phyloP scores from a whole-genome alignment of 2,888 invertebrate species.

The Agrotis puta region DNA sequence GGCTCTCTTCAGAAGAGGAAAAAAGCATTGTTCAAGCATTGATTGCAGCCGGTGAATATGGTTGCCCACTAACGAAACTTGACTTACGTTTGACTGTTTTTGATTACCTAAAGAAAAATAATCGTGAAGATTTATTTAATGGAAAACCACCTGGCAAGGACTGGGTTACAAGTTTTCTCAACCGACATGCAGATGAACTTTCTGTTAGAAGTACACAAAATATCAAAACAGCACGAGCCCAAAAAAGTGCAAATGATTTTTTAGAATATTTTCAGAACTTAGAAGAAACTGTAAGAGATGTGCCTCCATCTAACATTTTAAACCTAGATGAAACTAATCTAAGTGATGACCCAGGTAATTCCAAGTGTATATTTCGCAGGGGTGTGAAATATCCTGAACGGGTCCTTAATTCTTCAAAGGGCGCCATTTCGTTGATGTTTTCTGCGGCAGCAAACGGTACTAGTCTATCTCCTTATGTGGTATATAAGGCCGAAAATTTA shows the following conservation, averaged over 20 bases:
- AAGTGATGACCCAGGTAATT: conserved; percentile 3
- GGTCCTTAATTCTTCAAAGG: conserved; percentile 3
- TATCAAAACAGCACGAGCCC: conserved; percentile 5
- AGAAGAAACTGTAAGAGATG: conserved; percentile 5
- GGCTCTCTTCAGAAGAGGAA: conserved; percentile 2
- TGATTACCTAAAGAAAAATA: neutral
- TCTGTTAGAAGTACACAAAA: conserved; percentile 13
- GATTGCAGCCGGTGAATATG: conserved; percentile 3
- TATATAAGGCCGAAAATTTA: conserved; percentile 11
- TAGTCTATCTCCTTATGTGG: conserved; percentile 5
- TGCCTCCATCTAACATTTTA: conserved; percentile 5
- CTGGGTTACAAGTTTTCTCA: neutral
- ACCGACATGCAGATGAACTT: conserved; percentile 9
- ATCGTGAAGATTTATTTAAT: conserved; percentile 2
- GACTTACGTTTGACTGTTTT: conserved; percentile 5
- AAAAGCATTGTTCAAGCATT: neutral
- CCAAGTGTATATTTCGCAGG: conserved; percentile 11
- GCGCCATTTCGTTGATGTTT: neutral
- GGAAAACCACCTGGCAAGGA: conserved; percentile 4
- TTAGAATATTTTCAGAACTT: neutral
- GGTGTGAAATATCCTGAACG: conserved; percentile 12
- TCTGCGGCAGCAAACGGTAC: neutral
- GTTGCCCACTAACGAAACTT: conserved; percentile 7
- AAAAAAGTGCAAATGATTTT: conserved; percentile 1
- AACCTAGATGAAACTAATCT: conserved; percentile 7